phyloP scores from a whole-genome alignment of 2,113 vertebrate genomes.

The Corynorhinus townsendii region DNA sequence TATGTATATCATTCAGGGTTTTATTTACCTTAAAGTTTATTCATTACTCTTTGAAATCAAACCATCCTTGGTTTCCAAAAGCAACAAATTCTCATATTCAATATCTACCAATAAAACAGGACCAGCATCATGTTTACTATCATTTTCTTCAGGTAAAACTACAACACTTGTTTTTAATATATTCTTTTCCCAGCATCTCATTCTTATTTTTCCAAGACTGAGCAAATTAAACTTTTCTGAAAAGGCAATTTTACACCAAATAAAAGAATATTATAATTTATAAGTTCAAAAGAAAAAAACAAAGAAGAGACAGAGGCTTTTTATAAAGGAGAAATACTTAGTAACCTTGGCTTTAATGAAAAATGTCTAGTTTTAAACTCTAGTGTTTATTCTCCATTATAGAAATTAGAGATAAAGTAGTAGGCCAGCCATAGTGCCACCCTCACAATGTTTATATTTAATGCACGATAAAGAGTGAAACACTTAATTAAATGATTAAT shows the following conservation, averaged over 20 bases:
- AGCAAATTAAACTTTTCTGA: neutral
- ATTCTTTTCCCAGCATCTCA: neutral
- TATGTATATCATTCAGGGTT: neutral
- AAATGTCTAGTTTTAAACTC: neutral
- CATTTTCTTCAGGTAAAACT: conserved; percentile 12
- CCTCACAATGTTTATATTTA: neutral
- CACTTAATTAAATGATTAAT: neutral
- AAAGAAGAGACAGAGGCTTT: neutral
- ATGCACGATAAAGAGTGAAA: neutral
- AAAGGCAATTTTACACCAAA: neutral
- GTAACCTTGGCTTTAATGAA: neutral
- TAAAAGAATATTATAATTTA: neutral
- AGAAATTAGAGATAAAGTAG: neutral
- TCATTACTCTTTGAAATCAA: conserved; percentile 11
- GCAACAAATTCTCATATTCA: neutral
- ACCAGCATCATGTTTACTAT: neutral
- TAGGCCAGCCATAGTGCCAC: neutral
- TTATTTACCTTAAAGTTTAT: neutral
- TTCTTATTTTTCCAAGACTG: neutral
- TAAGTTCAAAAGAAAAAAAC: neutral
- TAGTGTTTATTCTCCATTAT: neutral
- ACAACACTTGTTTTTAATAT: neutral
- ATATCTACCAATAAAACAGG: neutral
- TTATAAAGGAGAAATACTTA: neutral
- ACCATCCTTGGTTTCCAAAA: conserved; percentile 6